phyloP scores from a whole-genome alignment of 2,113 vertebrate species.

The Cephalopterus ornatus region DNA sequence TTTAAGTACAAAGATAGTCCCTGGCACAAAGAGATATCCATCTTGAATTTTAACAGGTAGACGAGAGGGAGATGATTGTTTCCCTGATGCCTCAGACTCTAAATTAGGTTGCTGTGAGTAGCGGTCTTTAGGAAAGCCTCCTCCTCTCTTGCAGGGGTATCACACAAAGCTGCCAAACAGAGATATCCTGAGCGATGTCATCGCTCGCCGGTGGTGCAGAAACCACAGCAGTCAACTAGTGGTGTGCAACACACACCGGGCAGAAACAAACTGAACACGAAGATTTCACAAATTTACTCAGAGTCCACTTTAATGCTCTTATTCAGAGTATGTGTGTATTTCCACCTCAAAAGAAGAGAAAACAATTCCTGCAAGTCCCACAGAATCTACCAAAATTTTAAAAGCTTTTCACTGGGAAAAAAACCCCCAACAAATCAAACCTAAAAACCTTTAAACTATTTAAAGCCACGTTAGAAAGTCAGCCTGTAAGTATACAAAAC shows the following conservation, averaged over 20 bases:
- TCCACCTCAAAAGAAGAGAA: neutral
- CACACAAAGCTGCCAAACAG: neutral
- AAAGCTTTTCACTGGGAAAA: neutral
- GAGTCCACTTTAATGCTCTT: accelerated
- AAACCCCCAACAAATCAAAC: neutral
- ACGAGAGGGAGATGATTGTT: neutral
- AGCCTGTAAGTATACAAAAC: neutral
- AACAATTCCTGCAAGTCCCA: neutral
- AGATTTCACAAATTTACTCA: neutral
- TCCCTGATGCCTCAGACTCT: neutral
- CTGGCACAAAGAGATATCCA: neutral
- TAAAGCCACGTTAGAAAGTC: neutral
- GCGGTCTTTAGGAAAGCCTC: neutral
- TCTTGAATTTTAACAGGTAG: neutral
- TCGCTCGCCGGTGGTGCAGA: neutral
- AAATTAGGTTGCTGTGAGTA: neutral
- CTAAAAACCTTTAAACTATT: neutral
- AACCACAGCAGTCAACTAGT: neutral
- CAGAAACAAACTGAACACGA: neutral
- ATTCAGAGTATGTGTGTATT: neutral
- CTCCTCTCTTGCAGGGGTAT: neutral
- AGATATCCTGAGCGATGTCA: neutral
- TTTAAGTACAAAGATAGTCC: neutral
- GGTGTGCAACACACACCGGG: neutral
- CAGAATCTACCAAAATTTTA: neutral